A percentile compares a stretch with the other conserved stretches of the same genome.
Conservation (phyloP, 2,797 vertebrate species). For the Otolemur crassicaudatus region DNA sequence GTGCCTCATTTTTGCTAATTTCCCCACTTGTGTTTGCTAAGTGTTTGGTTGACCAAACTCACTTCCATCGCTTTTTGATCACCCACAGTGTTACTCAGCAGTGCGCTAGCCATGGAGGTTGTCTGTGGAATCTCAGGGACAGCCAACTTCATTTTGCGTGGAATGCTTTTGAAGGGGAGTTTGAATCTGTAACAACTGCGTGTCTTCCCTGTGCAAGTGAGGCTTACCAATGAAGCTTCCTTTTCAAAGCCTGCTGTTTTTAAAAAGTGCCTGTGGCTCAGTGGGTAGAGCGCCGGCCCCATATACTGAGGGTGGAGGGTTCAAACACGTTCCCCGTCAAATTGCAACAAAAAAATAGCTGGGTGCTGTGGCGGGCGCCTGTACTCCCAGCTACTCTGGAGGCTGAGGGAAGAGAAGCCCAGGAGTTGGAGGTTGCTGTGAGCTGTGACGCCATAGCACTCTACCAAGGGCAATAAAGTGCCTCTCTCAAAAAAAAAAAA, state of each 20-base stretch:
- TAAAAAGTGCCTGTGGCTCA: too few relatives aligned
- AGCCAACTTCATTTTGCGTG: conserved; percentile 9
- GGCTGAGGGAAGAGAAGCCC: too few relatives aligned
- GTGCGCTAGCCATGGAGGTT: background rate
- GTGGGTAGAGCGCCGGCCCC: too few relatives aligned
- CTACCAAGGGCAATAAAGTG: too few relatives aligned
- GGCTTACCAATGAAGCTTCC: background rate
- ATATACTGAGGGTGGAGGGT: too few relatives aligned
- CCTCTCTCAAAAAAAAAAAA: too few relatives aligned
- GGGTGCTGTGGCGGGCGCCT: too few relatives aligned
- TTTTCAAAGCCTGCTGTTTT: background rate
- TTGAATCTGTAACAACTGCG: background rate
- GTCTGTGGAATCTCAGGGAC: background rate
- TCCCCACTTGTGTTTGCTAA: background rate
- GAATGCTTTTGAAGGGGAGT: background rate
- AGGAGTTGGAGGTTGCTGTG: too few relatives aligned
- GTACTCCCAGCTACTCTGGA: too few relatives aligned
- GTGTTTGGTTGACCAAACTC: background rate
- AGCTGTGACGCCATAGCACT: too few relatives aligned
- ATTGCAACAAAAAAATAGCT: too few relatives aligned
- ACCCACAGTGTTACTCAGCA: background rate
- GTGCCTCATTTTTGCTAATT: background rate
- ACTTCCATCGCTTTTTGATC: background rate
- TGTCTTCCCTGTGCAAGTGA: background rate
- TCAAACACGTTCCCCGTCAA: too few relatives aligned